Conservation (phyloP, 2,888 invertebrate species). For the Phaedon cochleariae region DNA sequence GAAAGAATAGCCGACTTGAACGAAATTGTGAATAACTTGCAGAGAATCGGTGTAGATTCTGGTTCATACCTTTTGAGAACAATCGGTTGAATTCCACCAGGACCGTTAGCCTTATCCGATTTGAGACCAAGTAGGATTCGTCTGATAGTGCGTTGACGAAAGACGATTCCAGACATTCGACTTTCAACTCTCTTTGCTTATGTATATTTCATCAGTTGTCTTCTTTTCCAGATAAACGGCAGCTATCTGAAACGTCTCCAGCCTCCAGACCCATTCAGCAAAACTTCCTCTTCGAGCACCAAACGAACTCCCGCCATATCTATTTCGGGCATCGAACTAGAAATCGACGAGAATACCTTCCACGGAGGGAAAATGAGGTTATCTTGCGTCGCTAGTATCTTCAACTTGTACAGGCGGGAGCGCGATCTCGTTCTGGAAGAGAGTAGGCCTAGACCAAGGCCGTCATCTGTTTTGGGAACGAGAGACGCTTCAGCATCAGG, state of each 20-base stretch:
- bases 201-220: no score
- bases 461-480: slow-evolving; percentile 78
- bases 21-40: no score
- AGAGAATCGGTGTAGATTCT: no score
- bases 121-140: no score
- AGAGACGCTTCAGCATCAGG: slow-evolving; percentile 66
- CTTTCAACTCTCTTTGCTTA: no score
- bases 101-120: no score
- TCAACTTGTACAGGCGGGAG: slow-evolving; percentile 72
- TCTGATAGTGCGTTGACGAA: no score
- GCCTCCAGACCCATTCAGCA: slow-evolving; percentile 43
- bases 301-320: slow-evolving; percentile 30
- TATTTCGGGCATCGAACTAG: slow-evolving; percentile 64
- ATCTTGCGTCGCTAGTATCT: slow-evolving; percentile 73
- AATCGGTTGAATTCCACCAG: no score
- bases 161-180: no score
- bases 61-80: no score
- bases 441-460: slow-evolving; percentile 77
- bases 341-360: slow-evolving; percentile 72
- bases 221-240: slow-evolving; percentile 52
- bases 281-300: slow-evolving; percentile 17
- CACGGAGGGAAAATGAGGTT: slow-evolving; percentile 72
- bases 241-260: slow-evolving; percentile 44
- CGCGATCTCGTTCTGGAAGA: slow-evolving; percentile 74
- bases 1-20: no score